These are phyloP conservation scores for Drosophila demipolita DNA, from an alignment of 2,888 invertebrate genomes.

Conservation along the genomic window DNA sequence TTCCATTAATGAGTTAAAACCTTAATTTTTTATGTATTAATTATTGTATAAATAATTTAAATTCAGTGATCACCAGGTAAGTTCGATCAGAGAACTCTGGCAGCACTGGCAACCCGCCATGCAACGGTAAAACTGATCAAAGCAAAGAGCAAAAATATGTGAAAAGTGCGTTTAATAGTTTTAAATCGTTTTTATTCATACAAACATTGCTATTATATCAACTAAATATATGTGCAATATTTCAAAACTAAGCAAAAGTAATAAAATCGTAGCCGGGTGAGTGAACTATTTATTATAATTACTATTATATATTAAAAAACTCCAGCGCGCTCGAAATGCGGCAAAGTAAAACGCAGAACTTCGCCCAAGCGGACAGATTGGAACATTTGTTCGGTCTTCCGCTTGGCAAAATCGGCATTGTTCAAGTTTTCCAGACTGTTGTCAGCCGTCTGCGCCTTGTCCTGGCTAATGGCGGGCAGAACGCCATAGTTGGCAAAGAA, in stretches of 20 bases:
- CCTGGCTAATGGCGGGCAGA: conserved; percentile 77
- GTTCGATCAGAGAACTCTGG: conserved; percentile 15
- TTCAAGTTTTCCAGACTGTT: conserved; percentile 74
- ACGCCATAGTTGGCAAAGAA: conserved; percentile 79
- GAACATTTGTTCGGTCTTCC: conserved; percentile 72
- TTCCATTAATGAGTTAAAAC: neutral
- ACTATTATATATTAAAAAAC: conserved; percentile 42
- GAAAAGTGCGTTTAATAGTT: conserved; percentile 38
- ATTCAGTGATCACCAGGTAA: neutral
- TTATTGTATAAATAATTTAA: neutral
- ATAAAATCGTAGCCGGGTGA: conserved; percentile 22
- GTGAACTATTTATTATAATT: neutral
- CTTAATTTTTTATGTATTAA: too few species aligned
- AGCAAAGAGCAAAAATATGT: conserved; percentile 10
- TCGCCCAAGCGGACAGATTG: conserved; percentile 70
- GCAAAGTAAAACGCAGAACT: conserved; percentile 73
- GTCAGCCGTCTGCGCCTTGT: conserved; percentile 71
- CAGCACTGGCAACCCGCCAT: conserved; percentile 14
- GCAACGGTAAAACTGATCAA: conserved; percentile 42
- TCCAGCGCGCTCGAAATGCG: conserved; percentile 78
- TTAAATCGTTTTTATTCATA: conserved; percentile 17
- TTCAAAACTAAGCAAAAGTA: conserved; percentile 7
- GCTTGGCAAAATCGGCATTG: conserved; percentile 68
- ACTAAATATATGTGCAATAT: conserved; percentile 23
- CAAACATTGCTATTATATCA: conserved; percentile 9